Base-by-base conservation (phyloP, 2,113 vertebrate species). In the Ciconia stormi region DNA sequence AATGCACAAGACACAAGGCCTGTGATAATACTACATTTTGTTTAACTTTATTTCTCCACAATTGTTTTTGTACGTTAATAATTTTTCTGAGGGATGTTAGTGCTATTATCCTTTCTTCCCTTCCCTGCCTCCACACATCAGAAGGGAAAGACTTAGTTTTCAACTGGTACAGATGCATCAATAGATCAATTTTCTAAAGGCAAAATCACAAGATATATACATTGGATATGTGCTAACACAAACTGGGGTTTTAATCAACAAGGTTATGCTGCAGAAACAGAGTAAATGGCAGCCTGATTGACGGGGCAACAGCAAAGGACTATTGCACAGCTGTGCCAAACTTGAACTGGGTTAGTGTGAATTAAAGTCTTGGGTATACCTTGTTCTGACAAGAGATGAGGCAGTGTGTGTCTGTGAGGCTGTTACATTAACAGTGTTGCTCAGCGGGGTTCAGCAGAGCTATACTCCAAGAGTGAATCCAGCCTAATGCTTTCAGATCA, bases 81-180 rank as follows among this genome's bases (percentile, higher is more conserved):
- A 11, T 42, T 90, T 82, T 89, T 89, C 32, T 69, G 27, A 80
- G 15, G 22, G 6, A 44, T 2, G 1, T 47, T 52, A 76, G 5
- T 42, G 14, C 23, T 36, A 23, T 30, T 44, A n/a, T 1, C 6
- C 16, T 55, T 89, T 63, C 38, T 71, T 86, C 22, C 13, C 14
- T 32, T 80, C 70, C 25, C 7, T 4, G 2, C 5, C 26, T 62
- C 21, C 6, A 27, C 0, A 0, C 14, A 23, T 29, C 14, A 53
- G 53, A 76, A 83, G 6, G 11, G 30, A 78, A 88, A 71, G 18
- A 29, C 26, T 55, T 47, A 20, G 16, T 56, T 82, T 84, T 85
- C 47, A 56, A 2, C 9, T 5, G 1, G 9, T 42, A n/a, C 5
- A 26, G 16, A 32, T 32, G 16, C 8, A 44, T 13, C 42, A 74